Percentiles rank a stretch among this genome's conserved stretches.
Evolutionary conservation across 2,113 vertebrate genomes (phyloP).

Genomic region (Heterotilapia buettikoferi): DNA sequence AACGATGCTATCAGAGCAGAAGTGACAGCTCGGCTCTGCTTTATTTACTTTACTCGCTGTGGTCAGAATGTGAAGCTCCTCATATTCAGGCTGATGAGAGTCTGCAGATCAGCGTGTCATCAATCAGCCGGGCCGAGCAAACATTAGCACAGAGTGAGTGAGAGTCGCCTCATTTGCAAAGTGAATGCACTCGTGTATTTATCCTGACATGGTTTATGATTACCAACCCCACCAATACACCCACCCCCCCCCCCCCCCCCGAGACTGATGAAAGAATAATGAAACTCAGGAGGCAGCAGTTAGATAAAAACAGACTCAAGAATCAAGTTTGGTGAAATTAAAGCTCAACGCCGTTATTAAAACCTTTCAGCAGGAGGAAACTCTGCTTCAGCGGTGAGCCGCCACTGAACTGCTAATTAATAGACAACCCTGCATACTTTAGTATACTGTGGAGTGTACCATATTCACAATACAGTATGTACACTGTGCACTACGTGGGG

Average conservation of each 20-base stretch:
- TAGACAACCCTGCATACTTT: background rate
- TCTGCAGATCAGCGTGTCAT: conserved; percentile 61
- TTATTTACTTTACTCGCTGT: conserved; percentile 60
- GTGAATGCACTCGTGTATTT: conserved; percentile 75
- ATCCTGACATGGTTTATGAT: conserved; percentile 84
- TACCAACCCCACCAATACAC: conserved; percentile 15
- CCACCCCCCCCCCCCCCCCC: conserved; percentile 12
- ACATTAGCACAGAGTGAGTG: conserved; percentile 47
- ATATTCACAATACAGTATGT: background rate
- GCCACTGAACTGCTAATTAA: background rate
- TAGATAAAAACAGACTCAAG: conserved; percentile 30
- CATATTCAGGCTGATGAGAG: conserved; percentile 62
- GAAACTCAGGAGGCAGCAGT: conserved; percentile 61
- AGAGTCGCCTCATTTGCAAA: conserved; percentile 64
- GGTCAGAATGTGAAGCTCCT: conserved; percentile 65
- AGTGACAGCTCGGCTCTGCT: conserved; percentile 52
- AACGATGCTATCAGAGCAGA: conserved; percentile 54
- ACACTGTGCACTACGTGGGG: background rate
- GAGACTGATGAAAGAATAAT: conserved; percentile 82
- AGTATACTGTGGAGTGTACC: background rate
- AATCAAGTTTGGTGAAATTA: conserved; percentile 16
- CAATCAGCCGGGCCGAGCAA: conserved; percentile 65
- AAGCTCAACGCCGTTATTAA: conserved; percentile 10
- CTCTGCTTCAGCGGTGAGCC: background rate
- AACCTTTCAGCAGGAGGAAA: background rate